Conservation (phyloP, 2,797 vertebrate genomes). For the Ciconia nigra region DNA sequence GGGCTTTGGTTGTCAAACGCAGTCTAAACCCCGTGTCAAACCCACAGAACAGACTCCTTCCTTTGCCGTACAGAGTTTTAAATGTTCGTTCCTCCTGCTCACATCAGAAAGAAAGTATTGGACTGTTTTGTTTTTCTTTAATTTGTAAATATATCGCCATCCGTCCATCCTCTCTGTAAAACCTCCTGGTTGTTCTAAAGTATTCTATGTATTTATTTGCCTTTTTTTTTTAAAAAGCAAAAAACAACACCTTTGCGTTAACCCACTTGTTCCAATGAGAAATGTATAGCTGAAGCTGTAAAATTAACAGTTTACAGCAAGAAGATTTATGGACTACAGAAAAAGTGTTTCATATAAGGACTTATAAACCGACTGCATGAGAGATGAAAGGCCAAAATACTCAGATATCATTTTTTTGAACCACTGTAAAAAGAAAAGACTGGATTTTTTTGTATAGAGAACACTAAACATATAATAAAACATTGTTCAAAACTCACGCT, state of each 20-base stretch:
- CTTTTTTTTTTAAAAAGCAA: background rate
- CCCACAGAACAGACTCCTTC: background rate
- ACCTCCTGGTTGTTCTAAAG: slow-evolving; percentile 19
- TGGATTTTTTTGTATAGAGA: slow-evolving; percentile 79
- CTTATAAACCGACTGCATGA: slow-evolving; percentile 75
- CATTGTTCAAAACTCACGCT: slow-evolving; percentile 65
- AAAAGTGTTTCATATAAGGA: slow-evolving; percentile 60
- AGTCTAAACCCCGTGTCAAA: background rate
- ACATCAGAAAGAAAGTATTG: background rate
- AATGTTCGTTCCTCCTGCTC: background rate
- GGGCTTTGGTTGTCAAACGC: background rate
- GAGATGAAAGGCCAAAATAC: slow-evolving; percentile 73
- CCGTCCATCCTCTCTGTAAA: slow-evolving; percentile 20
- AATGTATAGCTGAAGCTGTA: slow-evolving; percentile 51
- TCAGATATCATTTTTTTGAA: slow-evolving; percentile 66
- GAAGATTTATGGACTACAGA: slow-evolving; percentile 42
- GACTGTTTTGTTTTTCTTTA: background rate
- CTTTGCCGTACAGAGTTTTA: background rate
- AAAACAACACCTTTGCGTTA: slow-evolving; percentile 41
- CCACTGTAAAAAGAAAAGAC: slow-evolving; percentile 71
- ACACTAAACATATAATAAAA: slow-evolving; percentile 82
- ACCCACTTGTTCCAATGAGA: slow-evolving; percentile 48
- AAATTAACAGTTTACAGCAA: slow-evolving; percentile 18
- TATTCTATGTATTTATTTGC: slow-evolving; percentile 37
- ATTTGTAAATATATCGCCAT: slow-evolving; percentile 25